Base-by-base conservation (phyloP, 2,113 vertebrate species). In the Saimiri boliviensis region DNA sequence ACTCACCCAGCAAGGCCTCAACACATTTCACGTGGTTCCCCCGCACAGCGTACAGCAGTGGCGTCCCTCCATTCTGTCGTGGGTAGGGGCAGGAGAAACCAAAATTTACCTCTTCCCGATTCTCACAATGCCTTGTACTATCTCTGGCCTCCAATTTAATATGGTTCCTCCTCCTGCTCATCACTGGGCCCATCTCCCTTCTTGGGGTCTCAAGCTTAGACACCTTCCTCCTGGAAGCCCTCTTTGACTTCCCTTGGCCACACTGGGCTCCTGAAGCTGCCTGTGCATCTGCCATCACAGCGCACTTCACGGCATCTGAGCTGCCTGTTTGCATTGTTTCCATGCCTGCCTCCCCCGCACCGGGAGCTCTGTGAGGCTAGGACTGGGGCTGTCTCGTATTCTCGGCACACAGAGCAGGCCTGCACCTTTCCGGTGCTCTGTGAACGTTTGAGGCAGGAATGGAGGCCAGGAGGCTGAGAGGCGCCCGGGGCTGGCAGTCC, bases 21-120 rank as follows among this genome's bases (percentile, higher is more conserved):
- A 99, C 99, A 16, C 99, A 99, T 98, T 99, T 99, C 94, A 99
- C 98, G 14, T 99, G 99, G 96, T 99, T 99, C 42, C 99, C 99
- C 0, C 99, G 98, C 68, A 99, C 99, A 2, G 99, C 99, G 2
- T 99, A 99, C 76, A 99, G 99, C 97, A 99, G 99, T 9, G 99
- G 99, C 0, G 99, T 99, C 77, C 99, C 99, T 5, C 99, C 99
- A 16, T 99, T 99, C 99, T 99, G 98, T 70, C 5, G 47, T 32
- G 27, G 85, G 66, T 21, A 16, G 52, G 7, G 12, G 25, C 20
- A n/a, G 21, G 71, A 84, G 80, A 68, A 11, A 81, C 58, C 4
- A 35, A 21, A 0, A 20, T 58, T 71, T 80, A 12, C 49, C 21
- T 45, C 47, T 73, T 77, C 54, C 79, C 20, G 4, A 3, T 58